phyloP scores from a whole-genome alignment of 2,888 invertebrate species.

The Syritta pipiens region DNA sequence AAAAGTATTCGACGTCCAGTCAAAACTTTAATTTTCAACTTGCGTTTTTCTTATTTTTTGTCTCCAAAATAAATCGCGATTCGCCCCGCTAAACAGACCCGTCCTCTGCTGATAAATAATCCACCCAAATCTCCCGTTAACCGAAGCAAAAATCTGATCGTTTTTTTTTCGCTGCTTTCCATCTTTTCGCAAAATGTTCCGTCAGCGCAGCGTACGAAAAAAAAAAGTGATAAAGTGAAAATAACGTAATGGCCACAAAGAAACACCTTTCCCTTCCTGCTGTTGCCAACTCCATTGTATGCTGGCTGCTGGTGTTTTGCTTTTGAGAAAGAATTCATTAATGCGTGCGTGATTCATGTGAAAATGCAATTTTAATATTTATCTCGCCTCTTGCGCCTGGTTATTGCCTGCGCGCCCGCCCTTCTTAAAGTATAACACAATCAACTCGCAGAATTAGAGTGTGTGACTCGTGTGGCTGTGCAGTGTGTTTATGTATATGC shows the following conservation, averaged over 20 bases:
- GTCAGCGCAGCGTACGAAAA: conserved; percentile 58
- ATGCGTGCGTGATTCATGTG: conserved; percentile 59
- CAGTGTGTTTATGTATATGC: conserved; percentile 46
- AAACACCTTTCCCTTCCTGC: conserved; percentile 64
- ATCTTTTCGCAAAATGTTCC: conserved; percentile 55
- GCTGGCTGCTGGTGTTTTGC: conserved; percentile 27
- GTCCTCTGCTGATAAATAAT: too few relatives aligned
- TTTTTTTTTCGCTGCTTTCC: too few relatives aligned
- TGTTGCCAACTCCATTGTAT: conserved; percentile 62
- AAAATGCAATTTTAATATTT: conserved; percentile 61
- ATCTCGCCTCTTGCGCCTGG: conserved; percentile 30
- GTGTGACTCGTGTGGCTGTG: conserved; percentile 24
- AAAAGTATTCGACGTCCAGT: conserved; percentile 33
- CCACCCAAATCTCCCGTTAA: too few relatives aligned
- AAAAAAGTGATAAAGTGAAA: conserved; percentile 63
- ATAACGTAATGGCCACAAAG: conserved; percentile 68
- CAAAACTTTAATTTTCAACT: conserved; percentile 36
- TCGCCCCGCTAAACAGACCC: too few relatives aligned
- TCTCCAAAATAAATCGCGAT: conserved; percentile 1
- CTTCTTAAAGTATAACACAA: conserved; percentile 36
- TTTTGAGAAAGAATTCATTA: conserved; percentile 56
- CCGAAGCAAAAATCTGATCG: too few relatives aligned
- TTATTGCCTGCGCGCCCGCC: conserved; percentile 37
- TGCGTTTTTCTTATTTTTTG: not conserved
- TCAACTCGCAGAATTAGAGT: conserved; percentile 29